phyloP scores from a whole-genome alignment of 2,113 vertebrate genomes.

The Carassius carassius region DNA sequence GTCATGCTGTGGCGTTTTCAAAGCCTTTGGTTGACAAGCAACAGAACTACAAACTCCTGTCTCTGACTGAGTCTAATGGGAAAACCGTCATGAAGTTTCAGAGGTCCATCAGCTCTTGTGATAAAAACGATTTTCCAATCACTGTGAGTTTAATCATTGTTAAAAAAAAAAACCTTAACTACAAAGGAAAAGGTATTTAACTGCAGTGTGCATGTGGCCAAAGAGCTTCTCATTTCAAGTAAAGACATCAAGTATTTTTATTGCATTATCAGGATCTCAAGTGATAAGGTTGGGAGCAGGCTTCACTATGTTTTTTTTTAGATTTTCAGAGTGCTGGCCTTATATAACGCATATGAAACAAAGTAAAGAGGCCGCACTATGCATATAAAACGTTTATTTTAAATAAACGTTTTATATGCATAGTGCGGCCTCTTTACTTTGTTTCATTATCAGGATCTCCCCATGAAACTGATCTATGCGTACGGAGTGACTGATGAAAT shows the following conservation, averaged over 20 bases:
- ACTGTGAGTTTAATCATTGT: neutral
- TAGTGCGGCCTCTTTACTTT: no score
- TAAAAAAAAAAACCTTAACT: no score
- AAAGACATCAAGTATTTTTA: neutral
- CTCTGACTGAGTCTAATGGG: constrained; percentile 66
- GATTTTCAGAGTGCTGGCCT: no score
- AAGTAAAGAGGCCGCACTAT: no score
- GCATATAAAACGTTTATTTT: no score
- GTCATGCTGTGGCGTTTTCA: constrained; percentile 61
- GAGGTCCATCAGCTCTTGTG: constrained; percentile 69
- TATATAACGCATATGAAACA: no score
- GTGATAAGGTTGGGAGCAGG: no score
- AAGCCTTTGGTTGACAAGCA: constrained; percentile 70
- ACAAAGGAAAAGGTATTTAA: no score
- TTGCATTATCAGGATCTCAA: neutral
- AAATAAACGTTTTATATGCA: no score
- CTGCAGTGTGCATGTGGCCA: neutral
- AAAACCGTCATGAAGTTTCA: constrained; percentile 75
- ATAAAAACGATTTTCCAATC: constrained; percentile 74
- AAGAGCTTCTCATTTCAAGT: neutral
- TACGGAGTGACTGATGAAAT: constrained; percentile 68
- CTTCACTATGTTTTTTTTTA: no score
- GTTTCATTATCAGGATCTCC: neutral
- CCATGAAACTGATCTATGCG: constrained; percentile 72
- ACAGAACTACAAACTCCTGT: constrained; percentile 78